Evolutionary conservation across 1,140 invertebrate species (phyloP), one percentile per base, ranked within the genome.

Genomic region (Tetraneura akinire): DNA sequence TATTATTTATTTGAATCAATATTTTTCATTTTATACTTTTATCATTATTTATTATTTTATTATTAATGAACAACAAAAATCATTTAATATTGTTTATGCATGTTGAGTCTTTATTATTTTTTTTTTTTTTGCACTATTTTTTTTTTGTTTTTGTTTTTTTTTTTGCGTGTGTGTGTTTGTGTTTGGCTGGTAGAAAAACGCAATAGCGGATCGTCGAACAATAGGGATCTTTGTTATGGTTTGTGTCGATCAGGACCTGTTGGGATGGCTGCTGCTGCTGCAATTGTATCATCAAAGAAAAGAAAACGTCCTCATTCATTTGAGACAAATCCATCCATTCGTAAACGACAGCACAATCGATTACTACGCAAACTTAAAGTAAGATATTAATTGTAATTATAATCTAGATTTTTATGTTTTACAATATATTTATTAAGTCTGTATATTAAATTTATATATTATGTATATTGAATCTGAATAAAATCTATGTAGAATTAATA

Each of bases 251-350:
- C 84, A 96, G 94, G 95, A 80, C 96, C 96, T 0, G 93, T 98
- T 80, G 96, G 97, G 29, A 95, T 98, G 85, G 97, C 96, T 14
- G 96, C 96, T 23, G 96, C 96, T 6, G 96, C 96, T 37, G 96
- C 96, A 18, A 98, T 98, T 83, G 94, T 96, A 10, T 97, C 96
- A 18, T 94, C 95, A 0, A 98, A 97, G 85, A 98, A 98, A 85
- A 89, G 96, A 82, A 97, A 97, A 88, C 87, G 96, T 83, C 95
- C 95, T 47, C 96, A 98, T 87, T 94, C 94, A 83, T 98, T 98
- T 87, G 96, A 98, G 88, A 98, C 96, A 73, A 98, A 98, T 90
- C 96, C 97, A 9, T 98, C 96, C 55, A 96, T 98, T 76, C 88
- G 96, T 82, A 98, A 98, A 87, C 87, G 97, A 81, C 97, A 98